Percentiles rank a stretch among this genome's conserved stretches.
Conservation (phyloP, 1,140 invertebrate genomes). For the Brachionus plicatilis region DNA sequence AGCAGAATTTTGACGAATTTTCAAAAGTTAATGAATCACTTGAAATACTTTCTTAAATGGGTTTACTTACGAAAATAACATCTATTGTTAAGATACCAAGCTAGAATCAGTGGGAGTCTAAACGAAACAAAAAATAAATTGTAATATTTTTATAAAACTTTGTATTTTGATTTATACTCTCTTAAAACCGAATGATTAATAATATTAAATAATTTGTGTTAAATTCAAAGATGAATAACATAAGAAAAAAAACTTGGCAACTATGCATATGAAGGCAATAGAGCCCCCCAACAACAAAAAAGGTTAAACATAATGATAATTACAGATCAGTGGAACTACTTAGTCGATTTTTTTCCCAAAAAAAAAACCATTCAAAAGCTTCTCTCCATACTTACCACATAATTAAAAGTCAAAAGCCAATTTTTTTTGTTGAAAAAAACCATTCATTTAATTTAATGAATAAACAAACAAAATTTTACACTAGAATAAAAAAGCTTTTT, state of each 20-base stretch:
- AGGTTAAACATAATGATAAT: conserved; percentile 31
- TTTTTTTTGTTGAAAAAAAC: not conserved
- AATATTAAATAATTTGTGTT: conserved; percentile 17
- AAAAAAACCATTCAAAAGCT: not conserved
- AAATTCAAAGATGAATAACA: not conserved
- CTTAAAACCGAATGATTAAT: conserved; percentile 17
- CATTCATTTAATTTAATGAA: not conserved
- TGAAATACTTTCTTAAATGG: conserved; percentile 33
- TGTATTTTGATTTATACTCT: conserved; percentile 21
- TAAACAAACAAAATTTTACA: not conserved
- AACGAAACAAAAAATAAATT: conserved; percentile 4
- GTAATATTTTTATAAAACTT: not conserved
- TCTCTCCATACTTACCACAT: not conserved
- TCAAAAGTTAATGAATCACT: conserved; percentile 31
- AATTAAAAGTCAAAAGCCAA: not conserved
- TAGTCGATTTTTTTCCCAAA: not conserved
- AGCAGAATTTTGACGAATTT: not conserved
- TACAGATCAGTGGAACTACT: not conserved
- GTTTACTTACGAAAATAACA: conserved; percentile 15
- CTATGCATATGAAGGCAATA: not conserved
- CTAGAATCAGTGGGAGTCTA: conserved; percentile 15
- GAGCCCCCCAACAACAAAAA: not conserved
- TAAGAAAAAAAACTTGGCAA: not conserved
- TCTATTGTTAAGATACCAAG: conserved; percentile 11
- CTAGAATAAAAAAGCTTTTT: not conserved